Evolutionary conservation across 2,888 invertebrate genomes (phyloP), one percentile per base, ranked within the genome.

Genomic region (Spodoptera exigua): DNA sequence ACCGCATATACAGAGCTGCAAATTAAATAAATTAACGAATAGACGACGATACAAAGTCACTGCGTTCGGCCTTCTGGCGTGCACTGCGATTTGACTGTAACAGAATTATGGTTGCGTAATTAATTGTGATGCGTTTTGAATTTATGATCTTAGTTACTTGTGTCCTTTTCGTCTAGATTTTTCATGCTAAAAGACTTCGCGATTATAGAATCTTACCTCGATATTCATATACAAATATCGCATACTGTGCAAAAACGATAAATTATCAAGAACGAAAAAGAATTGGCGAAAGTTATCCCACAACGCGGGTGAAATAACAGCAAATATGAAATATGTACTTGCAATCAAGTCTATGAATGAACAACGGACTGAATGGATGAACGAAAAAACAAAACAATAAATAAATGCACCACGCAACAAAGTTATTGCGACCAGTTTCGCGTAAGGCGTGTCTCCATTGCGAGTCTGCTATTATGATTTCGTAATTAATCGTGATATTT

Each of bases 1-100:
- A 82, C 78, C 79, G 81, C 84, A 84, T 85, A 87, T 80, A 84
- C 82, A 82, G 80, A 73, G 75, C 75, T 63, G 74, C 71, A 83
- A 89, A 89, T 90, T 90, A 88, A 89, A 89, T 89, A 87, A 87
- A 87, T 89, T 86, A 85, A 80, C 75, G 67, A 75, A 83, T 82
- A 80, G 83, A 83, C 81, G 81, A 81, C 72, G 74, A 74, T 76
- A 80, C 82, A 79, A 81, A 81, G 78, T 84, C 81, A 86, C 79
- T 75, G 74, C 75, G 62, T 61, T 55, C 48, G 43, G 49, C 54
- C 62, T 59, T 47, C 62, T 66, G 54, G 72, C 70, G 54, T 61
- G 73, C 46, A 61, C 39, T 61, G 58, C 37, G 62, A 47, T 74
- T 70, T 72, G 74, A 71, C 71, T 61, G 44, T 59, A 64, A 63